A percentile compares a stretch with the other conserved stretches of the same genome.
These are phyloP conservation scores for Blennius ocellaris DNA, from an alignment of 2,113 vertebrate species.

Conservation along the genomic window DNA sequence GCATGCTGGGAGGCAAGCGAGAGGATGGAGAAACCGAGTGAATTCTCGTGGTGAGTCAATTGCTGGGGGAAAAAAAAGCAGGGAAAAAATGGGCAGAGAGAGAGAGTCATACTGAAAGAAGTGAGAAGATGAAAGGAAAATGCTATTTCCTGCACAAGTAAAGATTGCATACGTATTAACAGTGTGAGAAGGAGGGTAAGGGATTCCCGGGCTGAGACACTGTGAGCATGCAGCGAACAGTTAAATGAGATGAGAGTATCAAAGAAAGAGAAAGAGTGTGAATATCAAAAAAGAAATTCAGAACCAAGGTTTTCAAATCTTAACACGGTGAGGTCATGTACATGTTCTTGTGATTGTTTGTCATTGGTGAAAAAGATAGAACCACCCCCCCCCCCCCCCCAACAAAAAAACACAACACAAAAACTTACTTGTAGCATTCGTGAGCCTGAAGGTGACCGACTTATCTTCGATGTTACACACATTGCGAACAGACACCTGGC, in stretches of 20 bases:
- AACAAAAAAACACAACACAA: not conserved
- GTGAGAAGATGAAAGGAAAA: constrained; percentile 17
- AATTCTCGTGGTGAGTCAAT: constrained; percentile 43
- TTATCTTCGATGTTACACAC: constrained; percentile 96
- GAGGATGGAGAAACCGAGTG: constrained; percentile 22
- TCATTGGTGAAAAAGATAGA: not conserved
- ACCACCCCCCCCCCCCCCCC: not conserved
- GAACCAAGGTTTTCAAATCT: not conserved
- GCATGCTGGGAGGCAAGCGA: constrained; percentile 30
- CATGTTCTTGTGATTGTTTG: not conserved
- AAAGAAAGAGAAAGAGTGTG: constrained; percentile 10
- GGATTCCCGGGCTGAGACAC: constrained; percentile 14
- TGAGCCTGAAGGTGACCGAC: constrained; percentile 93
- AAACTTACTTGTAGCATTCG: constrained; percentile 92
- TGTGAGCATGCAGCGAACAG: not conserved
- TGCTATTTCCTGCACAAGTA: not conserved
- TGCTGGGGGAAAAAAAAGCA: constrained; percentile 25
- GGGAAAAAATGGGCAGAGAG: constrained; percentile 4
- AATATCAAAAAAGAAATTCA: not conserved
- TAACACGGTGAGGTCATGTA: not conserved
- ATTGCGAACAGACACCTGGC: constrained; percentile 96
- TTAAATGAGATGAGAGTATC: constrained; percentile 18
- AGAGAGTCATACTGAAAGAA: constrained; percentile 11
- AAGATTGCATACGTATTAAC: constrained; percentile 20
- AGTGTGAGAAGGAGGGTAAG: constrained; percentile 19